These are phyloP conservation scores for Apantesis nais DNA, from an alignment of 2,888 invertebrate species.

Conservation along the genomic window DNA sequence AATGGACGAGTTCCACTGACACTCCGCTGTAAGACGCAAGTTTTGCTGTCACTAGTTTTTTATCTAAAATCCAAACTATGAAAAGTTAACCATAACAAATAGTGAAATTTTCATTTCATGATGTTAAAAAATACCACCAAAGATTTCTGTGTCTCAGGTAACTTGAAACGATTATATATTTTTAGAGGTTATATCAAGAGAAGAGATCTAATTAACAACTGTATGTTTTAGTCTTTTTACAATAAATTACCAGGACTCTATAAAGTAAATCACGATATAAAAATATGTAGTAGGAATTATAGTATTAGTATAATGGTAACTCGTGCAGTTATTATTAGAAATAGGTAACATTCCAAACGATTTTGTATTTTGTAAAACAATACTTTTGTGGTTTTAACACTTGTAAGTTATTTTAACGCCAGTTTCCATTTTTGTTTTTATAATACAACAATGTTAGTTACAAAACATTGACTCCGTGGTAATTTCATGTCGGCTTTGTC, in stretches of 20 bases:
- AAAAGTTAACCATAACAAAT: too few species aligned
- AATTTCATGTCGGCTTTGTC: too few species aligned
- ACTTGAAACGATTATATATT: too few species aligned
- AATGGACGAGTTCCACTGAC: background rate
- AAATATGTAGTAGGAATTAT: background rate
- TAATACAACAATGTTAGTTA: background rate
- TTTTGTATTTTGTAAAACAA: background rate
- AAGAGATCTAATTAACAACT: background rate
- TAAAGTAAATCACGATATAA: background rate
- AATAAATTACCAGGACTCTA: background rate
- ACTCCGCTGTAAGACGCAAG: background rate
- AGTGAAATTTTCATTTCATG: too few species aligned
- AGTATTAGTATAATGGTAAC: background rate
- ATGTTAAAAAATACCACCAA: too few species aligned
- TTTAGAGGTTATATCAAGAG: background rate
- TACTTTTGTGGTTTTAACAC: background rate
- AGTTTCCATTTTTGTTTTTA: background rate
- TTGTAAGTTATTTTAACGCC: conserved; percentile 1
- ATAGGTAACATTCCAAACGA: background rate
- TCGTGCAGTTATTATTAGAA: background rate
- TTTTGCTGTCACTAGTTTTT: background rate
- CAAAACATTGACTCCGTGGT: too few species aligned
- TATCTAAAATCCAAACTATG: background rate
- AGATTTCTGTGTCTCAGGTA: too few species aligned
- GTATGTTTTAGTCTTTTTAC: background rate